Conservation (phyloP, 2,113 vertebrate species). For the Enhydra lutris region DNA sequence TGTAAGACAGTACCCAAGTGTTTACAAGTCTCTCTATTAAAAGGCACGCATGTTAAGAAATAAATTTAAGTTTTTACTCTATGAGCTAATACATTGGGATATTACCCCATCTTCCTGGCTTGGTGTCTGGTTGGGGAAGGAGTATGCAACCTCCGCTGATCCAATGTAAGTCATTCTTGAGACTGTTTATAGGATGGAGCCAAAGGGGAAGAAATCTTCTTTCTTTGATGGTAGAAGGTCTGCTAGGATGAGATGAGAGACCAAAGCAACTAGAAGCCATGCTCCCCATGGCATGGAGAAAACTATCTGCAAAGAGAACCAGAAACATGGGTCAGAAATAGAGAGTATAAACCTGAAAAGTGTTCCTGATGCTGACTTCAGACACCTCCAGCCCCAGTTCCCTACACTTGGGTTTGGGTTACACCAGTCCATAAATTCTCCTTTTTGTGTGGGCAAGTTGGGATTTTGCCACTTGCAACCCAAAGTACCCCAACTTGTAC, state of each 20-base stretch:
- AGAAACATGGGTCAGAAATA: neutral
- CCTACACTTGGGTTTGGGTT: neutral
- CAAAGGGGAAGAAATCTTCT: neutral
- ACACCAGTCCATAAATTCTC: neutral
- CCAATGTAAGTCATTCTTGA: neutral
- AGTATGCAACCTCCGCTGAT: neutral
- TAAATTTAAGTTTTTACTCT: neutral
- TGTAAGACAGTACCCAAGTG: neutral
- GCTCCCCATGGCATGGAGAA: neutral
- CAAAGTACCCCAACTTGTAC: neutral
- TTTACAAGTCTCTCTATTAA: neutral
- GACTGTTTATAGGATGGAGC: neutral
- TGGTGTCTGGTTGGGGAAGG: neutral
- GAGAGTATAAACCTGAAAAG: neutral
- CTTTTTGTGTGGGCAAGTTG: neutral
- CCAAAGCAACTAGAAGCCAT: neutral
- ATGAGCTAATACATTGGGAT: neutral
- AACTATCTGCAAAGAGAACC: neutral
- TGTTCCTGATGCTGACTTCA: neutral
- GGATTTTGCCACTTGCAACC: neutral
- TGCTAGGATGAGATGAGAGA: neutral
- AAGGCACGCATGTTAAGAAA: neutral
- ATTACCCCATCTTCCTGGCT: neutral
- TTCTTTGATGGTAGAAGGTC: neutral
- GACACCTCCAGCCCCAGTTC: neutral